A percentile compares a stretch with the other conserved stretches of the same genome.
Conservation (phyloP, 2,888 invertebrate genomes). For the Microctonus aethiopoides region DNA sequence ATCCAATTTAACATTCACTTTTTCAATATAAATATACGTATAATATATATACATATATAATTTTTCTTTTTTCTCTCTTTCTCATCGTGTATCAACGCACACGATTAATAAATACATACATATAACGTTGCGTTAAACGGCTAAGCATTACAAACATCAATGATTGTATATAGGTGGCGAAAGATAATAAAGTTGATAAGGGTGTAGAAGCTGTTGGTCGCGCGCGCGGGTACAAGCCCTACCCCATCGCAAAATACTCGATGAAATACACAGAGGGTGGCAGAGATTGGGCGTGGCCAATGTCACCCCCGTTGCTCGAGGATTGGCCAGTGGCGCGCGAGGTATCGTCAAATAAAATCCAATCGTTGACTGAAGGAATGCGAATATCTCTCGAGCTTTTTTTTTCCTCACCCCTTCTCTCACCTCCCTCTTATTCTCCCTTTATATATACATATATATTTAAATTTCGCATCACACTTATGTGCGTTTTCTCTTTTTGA, state of each 20-base stretch:
- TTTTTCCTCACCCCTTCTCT: slow-evolving; percentile 42
- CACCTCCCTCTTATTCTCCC: slow-evolving; percentile 30
- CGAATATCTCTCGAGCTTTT: slow-evolving; percentile 51
- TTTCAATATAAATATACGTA: no score
- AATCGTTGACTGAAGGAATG: slow-evolving; percentile 66
- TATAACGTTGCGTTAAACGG: slow-evolving; percentile 25
- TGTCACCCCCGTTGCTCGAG: slow-evolving; percentile 48
- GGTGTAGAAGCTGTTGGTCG: slow-evolving; percentile 56
- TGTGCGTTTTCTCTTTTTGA: slow-evolving; percentile 28
- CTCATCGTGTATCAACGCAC: neutral
- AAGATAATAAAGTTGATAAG: slow-evolving; percentile 67
- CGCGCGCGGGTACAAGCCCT: slow-evolving; percentile 45
- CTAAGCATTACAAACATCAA: slow-evolving; percentile 43
- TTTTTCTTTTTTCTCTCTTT: neutral
- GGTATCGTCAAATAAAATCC: slow-evolving; percentile 67
- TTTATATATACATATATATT: neutral
- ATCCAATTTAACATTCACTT: no score
- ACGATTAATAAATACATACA: no score
- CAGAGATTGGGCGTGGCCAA: slow-evolving; percentile 59
- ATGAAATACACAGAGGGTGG: slow-evolving; percentile 31
- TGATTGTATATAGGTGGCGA: slow-evolving; percentile 46
- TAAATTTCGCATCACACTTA: slow-evolving; percentile 19
- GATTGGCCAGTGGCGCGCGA: slow-evolving; percentile 61
- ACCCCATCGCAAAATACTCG: slow-evolving; percentile 32
- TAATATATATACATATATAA: no score